Base-by-base conservation (phyloP, 2,797 vertebrate genomes). In the Pangasius krempfi region DNA sequence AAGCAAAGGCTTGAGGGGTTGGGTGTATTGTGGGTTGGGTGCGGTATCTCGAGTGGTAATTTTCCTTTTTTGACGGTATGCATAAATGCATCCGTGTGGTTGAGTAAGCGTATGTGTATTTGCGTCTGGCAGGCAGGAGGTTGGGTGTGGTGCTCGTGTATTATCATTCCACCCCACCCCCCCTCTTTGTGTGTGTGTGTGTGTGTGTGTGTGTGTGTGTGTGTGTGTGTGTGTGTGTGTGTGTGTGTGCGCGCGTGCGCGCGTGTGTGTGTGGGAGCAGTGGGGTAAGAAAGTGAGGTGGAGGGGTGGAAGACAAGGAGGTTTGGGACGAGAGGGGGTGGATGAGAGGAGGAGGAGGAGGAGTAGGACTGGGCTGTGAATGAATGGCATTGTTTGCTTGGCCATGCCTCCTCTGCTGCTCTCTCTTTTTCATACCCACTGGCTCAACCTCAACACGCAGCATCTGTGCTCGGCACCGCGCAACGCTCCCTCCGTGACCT, bases 141-240 rank as follows among this genome's bases (percentile, higher is more conserved):
- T 89, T 85, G 96, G 95, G 96, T 96, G 96, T 95, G 96, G 96
- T 95, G 94, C 95, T 96, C 94, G 95, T 96, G 96, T 95, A 95
- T 96, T 96, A 96, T 96, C 95, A 95, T 94, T 93, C 93, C 88
- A 93, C 54, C 92, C 94, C 94, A 95, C 95, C 95, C 96, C 95
- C 95, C 96, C 95, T 92, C 33, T 70, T 86, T 83, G 94, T 94
- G 94, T 91, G 85, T 85, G 66, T 73, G 66, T 88, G 79, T 50
- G 54, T 70, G 62, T 56, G 58, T 94, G 92, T 92, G 95, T 94
- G 89, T 40, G 40, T 40, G 40, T 44, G 40, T 44, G 52, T 52
- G 40, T 37, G 70, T 66, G 40, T 33, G 73, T 44, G 40, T 44
- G 40, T 58, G 47, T 83, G n/a, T n/a, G n/a, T n/a, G n/a, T n/a